Evolutionary conservation across 2,888 invertebrate species (phyloP).

Genomic region (Trachelus tabidus): DNA sequence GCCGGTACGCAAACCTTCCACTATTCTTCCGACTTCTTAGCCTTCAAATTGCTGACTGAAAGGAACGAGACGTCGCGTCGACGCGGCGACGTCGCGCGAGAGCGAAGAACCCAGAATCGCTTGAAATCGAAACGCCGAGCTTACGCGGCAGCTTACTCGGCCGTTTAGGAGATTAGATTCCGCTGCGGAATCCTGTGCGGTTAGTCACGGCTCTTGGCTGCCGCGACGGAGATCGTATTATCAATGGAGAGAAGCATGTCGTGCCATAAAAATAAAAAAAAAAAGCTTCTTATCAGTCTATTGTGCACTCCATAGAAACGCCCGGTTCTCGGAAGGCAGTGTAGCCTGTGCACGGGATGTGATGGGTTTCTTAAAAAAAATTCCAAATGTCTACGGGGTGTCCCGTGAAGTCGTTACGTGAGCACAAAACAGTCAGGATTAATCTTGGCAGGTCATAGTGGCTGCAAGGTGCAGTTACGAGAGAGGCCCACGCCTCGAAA

Average conservation of each 20-base stretch:
- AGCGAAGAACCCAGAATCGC: background rate
- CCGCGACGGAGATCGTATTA: background rate
- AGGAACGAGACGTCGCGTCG: too few species aligned
- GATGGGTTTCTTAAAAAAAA: background rate
- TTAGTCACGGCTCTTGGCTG: background rate
- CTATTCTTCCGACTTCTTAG: slow-evolving; percentile 28
- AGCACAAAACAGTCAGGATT: background rate
- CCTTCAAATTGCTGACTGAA: slow-evolving; percentile 15
- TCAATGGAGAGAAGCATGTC: background rate
- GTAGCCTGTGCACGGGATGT: too few species aligned
- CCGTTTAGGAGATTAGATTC: background rate
- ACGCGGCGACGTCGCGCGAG: too few species aligned
- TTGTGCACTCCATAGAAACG: too few species aligned
- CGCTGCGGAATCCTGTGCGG: background rate
- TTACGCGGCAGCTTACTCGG: slow-evolving; percentile 1
- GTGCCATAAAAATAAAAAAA: background rate
- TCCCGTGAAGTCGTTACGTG: background rate
- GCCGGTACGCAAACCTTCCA: slow-evolving; percentile 42
- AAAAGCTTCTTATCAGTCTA: background rate
- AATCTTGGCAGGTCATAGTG: slow-evolving; percentile 5
- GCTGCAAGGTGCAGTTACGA: slow-evolving; percentile 26
- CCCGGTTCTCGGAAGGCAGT: too few species aligned
- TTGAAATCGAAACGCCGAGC: background rate
- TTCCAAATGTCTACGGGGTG: slow-evolving; percentile 1
- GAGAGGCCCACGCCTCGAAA: slow-evolving; percentile 4